A percentile compares a stretch with the other conserved stretches of the same genome.
These are phyloP conservation scores for Eupithecia tripunctaria DNA, from an alignment of 2,888 invertebrate genomes.

Conservation along the genomic window DNA sequence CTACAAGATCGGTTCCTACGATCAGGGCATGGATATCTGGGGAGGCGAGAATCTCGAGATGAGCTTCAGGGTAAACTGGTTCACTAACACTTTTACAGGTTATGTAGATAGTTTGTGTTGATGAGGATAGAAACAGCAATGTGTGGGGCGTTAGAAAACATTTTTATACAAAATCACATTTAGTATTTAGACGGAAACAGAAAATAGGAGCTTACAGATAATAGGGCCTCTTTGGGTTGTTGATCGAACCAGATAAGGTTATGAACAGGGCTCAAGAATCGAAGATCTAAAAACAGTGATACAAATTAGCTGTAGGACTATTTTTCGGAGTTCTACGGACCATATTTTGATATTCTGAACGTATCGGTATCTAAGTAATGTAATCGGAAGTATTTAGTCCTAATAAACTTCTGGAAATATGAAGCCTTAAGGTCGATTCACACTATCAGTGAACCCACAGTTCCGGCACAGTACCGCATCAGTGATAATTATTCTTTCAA, in stretches of 20 bases:
- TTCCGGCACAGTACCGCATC: too few species aligned
- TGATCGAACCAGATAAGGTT: background rate
- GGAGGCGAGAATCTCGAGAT: conserved; percentile 98
- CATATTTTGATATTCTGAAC: background rate
- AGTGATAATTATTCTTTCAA: too few species aligned
- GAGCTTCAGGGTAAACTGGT: conserved; percentile 92
- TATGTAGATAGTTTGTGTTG: background rate
- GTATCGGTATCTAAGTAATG: too few species aligned
- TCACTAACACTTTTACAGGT: conserved; percentile 11
- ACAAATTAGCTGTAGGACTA: background rate
- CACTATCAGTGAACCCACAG: too few species aligned
- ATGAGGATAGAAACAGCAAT: background rate
- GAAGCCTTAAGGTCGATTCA: too few species aligned
- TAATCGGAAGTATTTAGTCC: background rate
- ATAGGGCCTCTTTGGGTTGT: background rate
- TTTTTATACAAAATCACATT: background rate
- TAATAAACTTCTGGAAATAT: background rate
- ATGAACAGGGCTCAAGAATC: background rate
- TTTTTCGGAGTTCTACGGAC: background rate
- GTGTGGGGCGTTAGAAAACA: background rate
- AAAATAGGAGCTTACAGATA: too few species aligned
- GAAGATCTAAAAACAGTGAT: background rate
- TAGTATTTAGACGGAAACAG: background rate
- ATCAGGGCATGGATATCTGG: conserved; percentile 99
- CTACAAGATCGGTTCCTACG: conserved; percentile 98